Base-by-base conservation (phyloP, 2,888 invertebrate species). In the Gandaritis pyraliata region DNA sequence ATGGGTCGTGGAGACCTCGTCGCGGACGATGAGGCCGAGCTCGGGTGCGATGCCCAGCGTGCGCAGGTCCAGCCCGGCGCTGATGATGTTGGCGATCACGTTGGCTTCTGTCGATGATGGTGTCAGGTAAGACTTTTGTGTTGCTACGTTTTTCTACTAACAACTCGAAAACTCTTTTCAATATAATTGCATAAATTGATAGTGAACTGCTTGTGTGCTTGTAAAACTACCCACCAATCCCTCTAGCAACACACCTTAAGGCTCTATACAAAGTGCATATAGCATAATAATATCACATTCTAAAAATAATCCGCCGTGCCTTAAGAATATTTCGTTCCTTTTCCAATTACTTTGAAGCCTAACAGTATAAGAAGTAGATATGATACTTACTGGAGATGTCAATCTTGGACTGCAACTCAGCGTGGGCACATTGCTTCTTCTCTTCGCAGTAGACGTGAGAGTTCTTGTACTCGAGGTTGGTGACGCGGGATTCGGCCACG, bases 361-460 rank as follows among this genome's bases (percentile, higher is more conserved):
- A n/a, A n/a, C n/a, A n/a, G n/a, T n/a, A n/a, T n/a, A n/a, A n/a
- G n/a, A 13, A 16, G 11, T 39, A n/a, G 18, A 6, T 23, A 1
- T 3, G n/a, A 29, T 30, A 60, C 90, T 85, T 66, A 92, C 92
- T 92, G 53, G 86, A 86, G 6, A 82, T 66, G 61, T 87, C 88
- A 29, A 92, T 80, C 75, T 94, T 95, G 30, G 94, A 93, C 72
- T 94, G 93, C n/a, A 95, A 75, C 73, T 96, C 96, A 18, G 95
- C 93, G 75, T 96, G 94, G 0, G 95, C 95, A 77, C 96, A 96
- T 71, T 96, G 95, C 64, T 95, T 95, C 86, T 95, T 96, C 78
- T 96, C 95, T 71, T 96, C 96, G 80, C 96, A 96, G 80, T 95
- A 95, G 11, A 96, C 95, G 67, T 95, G 93, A 12, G 95, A 94